Conservation (phyloP, 2,888 invertebrate species). For the Thecocarcelia acutangulata region DNA sequence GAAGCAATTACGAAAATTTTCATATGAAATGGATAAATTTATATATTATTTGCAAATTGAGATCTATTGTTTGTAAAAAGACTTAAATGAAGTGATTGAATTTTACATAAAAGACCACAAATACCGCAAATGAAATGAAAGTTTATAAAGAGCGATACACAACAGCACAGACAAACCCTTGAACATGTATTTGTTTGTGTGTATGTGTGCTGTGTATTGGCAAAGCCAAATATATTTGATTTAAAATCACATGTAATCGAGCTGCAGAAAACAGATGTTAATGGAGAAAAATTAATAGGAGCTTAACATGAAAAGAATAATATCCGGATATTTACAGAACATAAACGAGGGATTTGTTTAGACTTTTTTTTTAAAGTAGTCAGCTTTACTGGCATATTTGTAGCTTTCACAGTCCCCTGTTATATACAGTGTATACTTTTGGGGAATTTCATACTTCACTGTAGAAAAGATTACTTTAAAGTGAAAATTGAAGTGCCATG, state of each 20-base stretch:
- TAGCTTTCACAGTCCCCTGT: too few relatives aligned
- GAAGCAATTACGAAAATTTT: constrained; percentile 25
- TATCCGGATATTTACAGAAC: too few relatives aligned
- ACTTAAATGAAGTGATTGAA: constrained; percentile 39
- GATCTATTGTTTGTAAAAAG: constrained; percentile 35
- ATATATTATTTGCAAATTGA: constrained; percentile 34
- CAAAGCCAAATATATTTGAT: too few relatives aligned
- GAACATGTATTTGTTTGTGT: not conserved
- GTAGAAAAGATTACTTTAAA: too few relatives aligned
- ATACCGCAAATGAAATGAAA: constrained; percentile 63
- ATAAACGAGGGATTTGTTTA: too few relatives aligned
- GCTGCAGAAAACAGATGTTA: not conserved
- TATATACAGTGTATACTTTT: too few relatives aligned
- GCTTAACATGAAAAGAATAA: too few relatives aligned
- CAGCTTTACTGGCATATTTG: too few relatives aligned
- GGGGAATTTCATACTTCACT: too few relatives aligned
- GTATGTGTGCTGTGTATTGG: not conserved
- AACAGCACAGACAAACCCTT: not conserved
- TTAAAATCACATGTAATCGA: too few relatives aligned
- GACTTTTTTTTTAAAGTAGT: too few relatives aligned
- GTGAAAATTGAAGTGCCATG: too few relatives aligned
- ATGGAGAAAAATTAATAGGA: not conserved
- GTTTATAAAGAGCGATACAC: constrained; percentile 40
- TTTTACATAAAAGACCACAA: constrained; percentile 48
- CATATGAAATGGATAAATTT: constrained; percentile 15